phyloP scores from a whole-genome alignment of 2,888 invertebrate genomes.

The Mythimna albipuncta region DNA sequence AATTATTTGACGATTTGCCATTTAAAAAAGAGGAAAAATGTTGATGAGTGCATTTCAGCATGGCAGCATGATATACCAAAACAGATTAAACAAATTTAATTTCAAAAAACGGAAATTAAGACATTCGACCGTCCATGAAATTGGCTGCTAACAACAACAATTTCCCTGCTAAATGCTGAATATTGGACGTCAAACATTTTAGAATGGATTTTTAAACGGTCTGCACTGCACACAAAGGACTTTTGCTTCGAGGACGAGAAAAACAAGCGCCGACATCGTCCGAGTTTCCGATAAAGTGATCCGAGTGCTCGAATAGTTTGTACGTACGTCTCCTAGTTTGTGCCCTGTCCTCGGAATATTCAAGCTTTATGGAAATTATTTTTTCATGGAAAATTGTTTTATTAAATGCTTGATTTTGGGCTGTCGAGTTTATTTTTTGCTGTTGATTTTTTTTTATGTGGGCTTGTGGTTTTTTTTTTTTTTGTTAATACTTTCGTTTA shows the following conservation, averaged over 20 bases:
- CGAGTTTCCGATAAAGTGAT: slow-evolving; percentile 58
- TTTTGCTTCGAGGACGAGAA: slow-evolving; percentile 51
- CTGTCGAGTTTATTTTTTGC: no score
- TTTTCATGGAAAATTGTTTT: slow-evolving; percentile 21
- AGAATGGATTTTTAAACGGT: slow-evolving; percentile 51
- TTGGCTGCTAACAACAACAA: not conserved
- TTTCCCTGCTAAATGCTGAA: slow-evolving; percentile 19
- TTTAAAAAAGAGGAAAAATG: no score
- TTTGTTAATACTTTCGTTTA: not conserved
- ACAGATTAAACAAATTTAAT: no score
- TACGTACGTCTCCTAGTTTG: slow-evolving; percentile 17
- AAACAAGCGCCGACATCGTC: slow-evolving; percentile 44
- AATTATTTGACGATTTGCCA: no score
- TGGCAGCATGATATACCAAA: no score
- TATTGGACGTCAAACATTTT: slow-evolving; percentile 49
- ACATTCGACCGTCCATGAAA: no score
- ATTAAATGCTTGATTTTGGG: not conserved
- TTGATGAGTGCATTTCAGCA: no score
- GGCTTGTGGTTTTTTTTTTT: not conserved
- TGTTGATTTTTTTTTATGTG: not conserved
- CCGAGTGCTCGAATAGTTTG: slow-evolving; percentile 32
- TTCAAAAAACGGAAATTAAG: no score
- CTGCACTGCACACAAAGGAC: slow-evolving; percentile 42
- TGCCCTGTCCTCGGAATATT: slow-evolving; percentile 5
- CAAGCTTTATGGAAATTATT: slow-evolving; percentile 15